Evolutionary conservation across 1,140 invertebrate species (phyloP).

Genomic region (Trypoxylus dichotomus): DNA sequence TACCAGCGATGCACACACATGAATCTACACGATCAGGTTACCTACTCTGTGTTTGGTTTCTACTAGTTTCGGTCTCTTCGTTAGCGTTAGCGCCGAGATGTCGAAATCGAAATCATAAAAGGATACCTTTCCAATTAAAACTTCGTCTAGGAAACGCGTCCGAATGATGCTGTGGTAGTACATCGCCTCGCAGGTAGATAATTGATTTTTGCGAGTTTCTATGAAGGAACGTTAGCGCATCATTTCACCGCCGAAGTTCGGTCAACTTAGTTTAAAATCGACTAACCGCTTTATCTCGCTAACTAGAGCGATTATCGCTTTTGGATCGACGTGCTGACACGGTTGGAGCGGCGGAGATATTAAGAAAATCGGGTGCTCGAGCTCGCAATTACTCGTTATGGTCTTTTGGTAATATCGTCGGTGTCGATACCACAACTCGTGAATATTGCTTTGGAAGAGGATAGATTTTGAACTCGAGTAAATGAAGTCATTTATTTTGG

Average conservation of each 20-base stretch:
- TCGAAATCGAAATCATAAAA: no score
- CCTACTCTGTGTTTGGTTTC: no score
- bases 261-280: slow-evolving; percentile 3
- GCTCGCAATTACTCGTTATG: not conserved
- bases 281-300: not conserved
- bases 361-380: not conserved
- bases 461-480: not conserved
- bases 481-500: not conserved
- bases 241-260: not conserved
- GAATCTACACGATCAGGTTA: no score
- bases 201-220: no score
- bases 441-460: not conserved
- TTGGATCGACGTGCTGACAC: not conserved
- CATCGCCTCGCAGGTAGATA: no score
- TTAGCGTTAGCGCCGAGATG: no score
- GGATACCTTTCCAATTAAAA: no score
- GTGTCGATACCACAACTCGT: not conserved
- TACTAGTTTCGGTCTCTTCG: no score
- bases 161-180: no score
- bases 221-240: no score
- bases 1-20: no score
- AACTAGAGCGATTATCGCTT: not conserved
- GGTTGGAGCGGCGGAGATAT: not conserved
- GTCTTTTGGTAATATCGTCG: not conserved
- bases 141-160: no score